Conservation (phyloP, 2,888 invertebrate species). For the Andrena bicolor region DNA sequence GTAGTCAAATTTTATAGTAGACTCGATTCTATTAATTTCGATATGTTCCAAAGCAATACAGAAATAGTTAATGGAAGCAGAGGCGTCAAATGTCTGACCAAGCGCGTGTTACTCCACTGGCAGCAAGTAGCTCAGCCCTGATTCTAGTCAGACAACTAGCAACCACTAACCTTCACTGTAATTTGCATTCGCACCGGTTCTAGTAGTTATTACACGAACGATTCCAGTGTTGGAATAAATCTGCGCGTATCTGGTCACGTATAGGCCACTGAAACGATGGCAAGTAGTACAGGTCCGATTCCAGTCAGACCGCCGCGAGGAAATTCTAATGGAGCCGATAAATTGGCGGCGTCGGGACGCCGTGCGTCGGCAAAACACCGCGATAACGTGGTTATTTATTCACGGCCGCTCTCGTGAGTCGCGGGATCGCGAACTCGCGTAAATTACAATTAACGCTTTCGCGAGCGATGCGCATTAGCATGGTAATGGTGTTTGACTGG, state of each 20-base stretch:
- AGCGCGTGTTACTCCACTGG: neutral
- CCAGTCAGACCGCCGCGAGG: neutral
- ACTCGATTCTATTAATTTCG: neutral
- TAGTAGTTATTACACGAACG: no score
- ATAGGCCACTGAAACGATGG: neutral
- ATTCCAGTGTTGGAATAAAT: neutral
- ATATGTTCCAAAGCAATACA: neutral
- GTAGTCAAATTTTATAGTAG: neutral
- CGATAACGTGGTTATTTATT: conserved; percentile 30
- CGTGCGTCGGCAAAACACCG: neutral
- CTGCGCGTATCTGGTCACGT: neutral
- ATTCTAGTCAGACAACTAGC: neutral
- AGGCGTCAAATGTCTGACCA: conserved; percentile 4
- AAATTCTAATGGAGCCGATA: neutral
- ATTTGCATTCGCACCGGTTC: no score
- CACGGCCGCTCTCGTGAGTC: neutral
- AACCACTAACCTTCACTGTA: no score
- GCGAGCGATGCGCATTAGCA: conserved; percentile 12
- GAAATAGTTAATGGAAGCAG: no score
- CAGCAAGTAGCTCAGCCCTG: neutral
- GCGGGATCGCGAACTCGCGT: neutral
- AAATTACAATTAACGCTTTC: conserved; percentile 10
- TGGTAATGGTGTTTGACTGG: neutral
- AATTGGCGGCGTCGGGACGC: conserved; percentile 3
- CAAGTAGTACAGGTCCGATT: neutral